A percentile compares a stretch with the other conserved stretches of the same genome.
phyloP scores from a whole-genome alignment of 2,113 vertebrate species.

The Antidorcas marsupialis region DNA sequence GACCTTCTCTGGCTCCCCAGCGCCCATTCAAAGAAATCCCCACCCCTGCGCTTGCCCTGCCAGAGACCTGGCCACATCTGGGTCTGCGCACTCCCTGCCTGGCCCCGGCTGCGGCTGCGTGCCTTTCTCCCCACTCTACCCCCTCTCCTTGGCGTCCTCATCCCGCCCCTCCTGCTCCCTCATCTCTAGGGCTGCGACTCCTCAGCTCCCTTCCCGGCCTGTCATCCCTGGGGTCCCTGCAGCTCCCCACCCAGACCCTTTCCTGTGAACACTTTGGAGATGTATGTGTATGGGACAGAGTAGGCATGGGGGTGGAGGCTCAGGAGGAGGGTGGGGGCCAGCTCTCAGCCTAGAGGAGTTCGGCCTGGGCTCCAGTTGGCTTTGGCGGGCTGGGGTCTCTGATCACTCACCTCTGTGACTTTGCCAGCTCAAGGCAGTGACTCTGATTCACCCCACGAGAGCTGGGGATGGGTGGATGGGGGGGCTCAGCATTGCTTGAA shows the following conservation, averaged over 20 bases:
- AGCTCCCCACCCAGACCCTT: not conserved
- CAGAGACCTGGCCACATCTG: not conserved
- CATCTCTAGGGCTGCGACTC: not conserved
- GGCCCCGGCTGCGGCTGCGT: not conserved
- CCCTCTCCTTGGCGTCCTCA: accelerated
- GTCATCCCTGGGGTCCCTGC: not conserved
- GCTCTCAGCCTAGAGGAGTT: not conserved
- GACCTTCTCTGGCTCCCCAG: not conserved
- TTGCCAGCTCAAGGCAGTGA: not conserved
- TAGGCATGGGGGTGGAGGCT: not conserved
- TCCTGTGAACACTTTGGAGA: not conserved
- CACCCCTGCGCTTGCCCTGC: not conserved
- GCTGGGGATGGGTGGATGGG: not conserved
- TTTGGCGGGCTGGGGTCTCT: not conserved
- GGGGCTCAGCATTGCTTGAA: not conserved
- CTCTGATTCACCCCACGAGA: not conserved
- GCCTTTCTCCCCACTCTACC: not conserved
- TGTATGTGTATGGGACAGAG: not conserved
- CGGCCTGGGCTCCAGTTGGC: not conserved
- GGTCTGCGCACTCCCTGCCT: not conserved
- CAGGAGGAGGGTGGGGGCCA: not conserved
- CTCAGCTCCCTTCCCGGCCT: too few relatives aligned
- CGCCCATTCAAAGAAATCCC: not conserved
- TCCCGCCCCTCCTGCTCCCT: not conserved
- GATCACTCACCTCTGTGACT: not conserved